A percentile compares a stretch with the other conserved stretches of the same genome.
phyloP scores from a whole-genome alignment of 2,797 vertebrate species.

The Hydrolagus colliei region DNA sequence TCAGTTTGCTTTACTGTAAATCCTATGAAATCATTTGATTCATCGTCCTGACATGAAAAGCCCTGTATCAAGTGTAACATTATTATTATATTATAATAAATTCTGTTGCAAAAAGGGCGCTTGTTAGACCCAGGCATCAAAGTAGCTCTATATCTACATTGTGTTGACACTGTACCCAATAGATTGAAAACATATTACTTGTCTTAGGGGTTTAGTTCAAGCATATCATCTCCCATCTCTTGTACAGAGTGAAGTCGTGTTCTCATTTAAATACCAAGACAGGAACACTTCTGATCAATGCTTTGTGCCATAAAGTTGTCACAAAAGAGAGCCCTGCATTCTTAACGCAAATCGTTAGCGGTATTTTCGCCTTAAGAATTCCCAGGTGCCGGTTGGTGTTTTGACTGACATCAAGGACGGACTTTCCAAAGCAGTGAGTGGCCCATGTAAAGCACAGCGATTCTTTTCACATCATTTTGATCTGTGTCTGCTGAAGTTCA shows the following conservation, averaged over 20 bases:
- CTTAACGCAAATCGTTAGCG: constrained; percentile 59
- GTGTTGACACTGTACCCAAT: not conserved
- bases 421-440: constrained; percentile 56
- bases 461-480: constrained; percentile 65
- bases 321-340: constrained; percentile 61
- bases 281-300: constrained; percentile 66
- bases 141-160: not conserved
- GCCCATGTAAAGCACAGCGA: constrained; percentile 50
- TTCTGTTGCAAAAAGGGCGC: not conserved
- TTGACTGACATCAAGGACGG: constrained; percentile 74
- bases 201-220: constrained; percentile 14
- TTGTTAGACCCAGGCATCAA: not conserved
- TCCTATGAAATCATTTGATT: no score
- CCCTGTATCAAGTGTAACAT: no score
- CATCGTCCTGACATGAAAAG: no score
- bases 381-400: constrained; percentile 59
- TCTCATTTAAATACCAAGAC: constrained; percentile 73
- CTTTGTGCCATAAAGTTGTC: constrained; percentile 70
- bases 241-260: constrained; percentile 3
- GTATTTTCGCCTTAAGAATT: constrained; percentile 52
- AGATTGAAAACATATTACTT: not conserved
- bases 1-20: no score
- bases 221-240: not conserved
- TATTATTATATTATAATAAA: not conserved
- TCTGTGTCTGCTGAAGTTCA: constrained; percentile 67